Base-by-base conservation (phyloP, 2,113 vertebrate species). In the Oncorhynchus nerka region DNA sequence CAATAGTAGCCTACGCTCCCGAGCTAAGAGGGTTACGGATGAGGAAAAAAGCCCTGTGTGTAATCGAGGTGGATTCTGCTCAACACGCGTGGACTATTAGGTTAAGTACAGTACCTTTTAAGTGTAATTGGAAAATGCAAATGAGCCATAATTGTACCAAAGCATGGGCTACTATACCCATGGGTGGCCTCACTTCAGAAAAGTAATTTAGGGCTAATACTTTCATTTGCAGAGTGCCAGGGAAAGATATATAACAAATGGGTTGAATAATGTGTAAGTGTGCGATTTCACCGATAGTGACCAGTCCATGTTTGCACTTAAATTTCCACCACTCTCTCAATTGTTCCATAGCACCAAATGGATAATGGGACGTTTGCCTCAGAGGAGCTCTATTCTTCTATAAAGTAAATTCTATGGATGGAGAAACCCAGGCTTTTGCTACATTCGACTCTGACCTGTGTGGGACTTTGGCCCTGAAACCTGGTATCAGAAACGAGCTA, bases 61-160 rank as follows among this genome's bases (percentile, higher is more conserved):
- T 86, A 86, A 89, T 82, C 83, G 79, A 78, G 69, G 76, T 73
- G 70, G 77, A 71, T 81, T 82, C 80, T 68, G 48, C 86, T 81
- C 87, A 80, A 83, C 82, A 86, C 81, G 73, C 70, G 79, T 77
- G 67, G 71, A 83, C 79, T 84, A 84, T 85, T 84, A 82, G 86
- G 84, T 86, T 87, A 88, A 89, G 86, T 67, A 68, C 83, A 85
- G 88, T 81, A 84, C 80, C 83, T 86, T 89, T 88, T 85, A 81
- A 71, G 51, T 77, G 84, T 88, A 89, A 88, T 83, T 85, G 83
- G 79, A 83, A 86, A 83, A 85, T 88, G 86, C 68, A 86, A 89
- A 89, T 88, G 67, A 82, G 75, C 78, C 66, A 67, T 84, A 88
- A 83, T 85, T 85, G 81, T 71, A 59, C 71, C 78, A 69, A 69